phyloP scores from a whole-genome alignment of 2,888 invertebrate genomes.

The Patella ulyssiponensis region DNA sequence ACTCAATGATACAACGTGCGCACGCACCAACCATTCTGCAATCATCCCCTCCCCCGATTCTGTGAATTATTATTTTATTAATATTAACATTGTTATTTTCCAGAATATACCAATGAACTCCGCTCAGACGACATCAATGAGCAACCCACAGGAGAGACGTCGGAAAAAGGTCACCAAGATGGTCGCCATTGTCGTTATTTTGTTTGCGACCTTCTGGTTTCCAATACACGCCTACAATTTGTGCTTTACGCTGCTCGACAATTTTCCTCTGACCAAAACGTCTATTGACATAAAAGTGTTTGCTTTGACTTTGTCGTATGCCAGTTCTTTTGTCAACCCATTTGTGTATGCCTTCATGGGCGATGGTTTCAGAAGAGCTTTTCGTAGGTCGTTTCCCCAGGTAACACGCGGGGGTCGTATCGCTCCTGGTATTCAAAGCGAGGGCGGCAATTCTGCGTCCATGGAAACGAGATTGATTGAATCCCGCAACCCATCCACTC shows the following conservation, averaged over 20 bases:
- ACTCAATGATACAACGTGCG: too few species aligned
- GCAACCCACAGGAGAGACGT: constrained; percentile 26
- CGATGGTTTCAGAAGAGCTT: constrained; percentile 64
- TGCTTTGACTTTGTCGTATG: constrained; percentile 64
- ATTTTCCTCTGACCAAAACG: constrained; percentile 49
- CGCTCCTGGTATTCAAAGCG: constrained; percentile 17
- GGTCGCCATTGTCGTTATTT: constrained; percentile 62
- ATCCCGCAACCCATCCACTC: too few species aligned
- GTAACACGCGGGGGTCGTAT: constrained; percentile 40
- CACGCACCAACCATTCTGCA: background rate
- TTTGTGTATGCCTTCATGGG: constrained; percentile 67
- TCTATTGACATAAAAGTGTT: constrained; percentile 52
- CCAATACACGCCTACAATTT: constrained; percentile 63
- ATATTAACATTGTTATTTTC: background rate
- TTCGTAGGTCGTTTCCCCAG: constrained; percentile 57
- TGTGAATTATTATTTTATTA: background rate
- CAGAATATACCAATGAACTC: background rate
- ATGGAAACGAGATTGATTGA: constrained; percentile 18
- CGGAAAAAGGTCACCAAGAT: constrained; percentile 59
- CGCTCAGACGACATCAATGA: background rate
- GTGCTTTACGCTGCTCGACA: constrained; percentile 47
- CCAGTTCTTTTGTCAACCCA: constrained; percentile 66
- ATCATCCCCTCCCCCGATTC: background rate
- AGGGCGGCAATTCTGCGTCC: constrained; percentile 11
- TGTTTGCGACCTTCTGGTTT: constrained; percentile 66